phyloP scores from a whole-genome alignment of 2,113 vertebrate genomes.

The Corythoichthys haematopterus region DNA sequence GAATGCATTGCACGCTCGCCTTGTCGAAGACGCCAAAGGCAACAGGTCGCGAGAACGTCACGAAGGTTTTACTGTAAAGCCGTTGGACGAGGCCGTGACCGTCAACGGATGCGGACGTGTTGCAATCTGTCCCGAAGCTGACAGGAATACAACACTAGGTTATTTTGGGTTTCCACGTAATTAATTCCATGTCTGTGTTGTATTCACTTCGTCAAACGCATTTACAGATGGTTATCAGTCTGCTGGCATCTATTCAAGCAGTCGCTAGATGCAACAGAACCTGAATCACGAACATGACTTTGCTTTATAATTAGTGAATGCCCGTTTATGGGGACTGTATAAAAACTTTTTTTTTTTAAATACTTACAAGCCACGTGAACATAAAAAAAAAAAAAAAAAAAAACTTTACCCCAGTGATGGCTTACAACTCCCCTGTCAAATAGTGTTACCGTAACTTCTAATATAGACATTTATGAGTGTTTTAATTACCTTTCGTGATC shows the following conservation, averaged over 20 bases:
- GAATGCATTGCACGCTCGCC: constrained; percentile 41
- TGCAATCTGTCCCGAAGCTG: neutral
- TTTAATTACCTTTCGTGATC: too few species aligned
- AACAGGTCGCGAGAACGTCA: constrained; percentile 33
- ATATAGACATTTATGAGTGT: too few species aligned
- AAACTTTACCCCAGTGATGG: too few species aligned
- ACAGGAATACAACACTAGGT: neutral
- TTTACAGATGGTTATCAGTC: constrained; percentile 1
- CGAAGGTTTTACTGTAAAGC: constrained; percentile 25
- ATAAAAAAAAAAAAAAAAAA: too few species aligned
- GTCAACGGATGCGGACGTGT: neutral
- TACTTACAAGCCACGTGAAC: too few species aligned
- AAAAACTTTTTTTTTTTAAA: too few species aligned
- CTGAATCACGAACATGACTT: neutral
- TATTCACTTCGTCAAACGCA: neutral
- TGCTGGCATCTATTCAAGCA: neutral
- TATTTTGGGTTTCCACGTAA: constrained; percentile 1
- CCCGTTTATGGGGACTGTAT: neutral
- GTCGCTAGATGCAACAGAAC: neutral
- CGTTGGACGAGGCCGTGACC: neutral
- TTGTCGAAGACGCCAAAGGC: constrained; percentile 26
- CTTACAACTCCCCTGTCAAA: too few species aligned
- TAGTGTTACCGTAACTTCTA: too few species aligned
- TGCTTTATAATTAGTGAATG: neutral
- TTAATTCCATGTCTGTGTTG: neutral